These are phyloP conservation scores for Tholera decimalis DNA, from an alignment of 2,888 invertebrate genomes.

Conservation along the genomic window DNA sequence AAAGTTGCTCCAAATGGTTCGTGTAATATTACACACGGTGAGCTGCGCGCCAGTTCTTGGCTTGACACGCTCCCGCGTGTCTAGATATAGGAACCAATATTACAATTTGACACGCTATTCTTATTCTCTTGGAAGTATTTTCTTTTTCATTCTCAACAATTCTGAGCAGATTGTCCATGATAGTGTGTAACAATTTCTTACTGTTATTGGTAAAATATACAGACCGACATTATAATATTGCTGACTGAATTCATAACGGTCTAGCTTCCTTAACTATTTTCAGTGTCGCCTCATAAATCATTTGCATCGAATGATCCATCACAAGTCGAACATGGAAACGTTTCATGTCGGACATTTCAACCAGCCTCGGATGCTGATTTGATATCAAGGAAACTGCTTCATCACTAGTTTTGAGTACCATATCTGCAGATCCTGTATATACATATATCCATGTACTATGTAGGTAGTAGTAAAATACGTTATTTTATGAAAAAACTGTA, in stretches of 20 bases:
- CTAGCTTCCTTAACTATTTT: slow-evolving; percentile 11
- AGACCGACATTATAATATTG: neutral
- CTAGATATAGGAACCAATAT: too few species aligned
- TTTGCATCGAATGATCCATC: slow-evolving; percentile 72
- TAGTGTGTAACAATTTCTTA: neutral
- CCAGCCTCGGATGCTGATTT: slow-evolving; percentile 26
- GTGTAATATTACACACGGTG: too few species aligned
- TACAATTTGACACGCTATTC: too few species aligned
- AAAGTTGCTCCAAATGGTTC: too few species aligned
- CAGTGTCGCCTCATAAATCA: slow-evolving; percentile 66
- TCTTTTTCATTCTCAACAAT: neutral
- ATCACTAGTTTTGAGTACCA: neutral
- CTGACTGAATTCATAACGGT: slow-evolving; percentile 7
- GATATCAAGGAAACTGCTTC: slow-evolving; percentile 8
- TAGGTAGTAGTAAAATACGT: too few species aligned
- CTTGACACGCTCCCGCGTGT: too few species aligned
- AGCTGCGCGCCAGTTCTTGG: too few species aligned
- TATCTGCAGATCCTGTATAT: neutral
- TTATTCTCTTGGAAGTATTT: too few species aligned
- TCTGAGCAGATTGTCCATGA: neutral
- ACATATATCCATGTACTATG: neutral
- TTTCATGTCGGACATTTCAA: slow-evolving; percentile 57
- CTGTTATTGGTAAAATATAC: neutral
- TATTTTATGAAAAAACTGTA: too few species aligned
- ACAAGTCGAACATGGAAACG: slow-evolving; percentile 58